These are phyloP conservation scores for Cerastis rubricosa DNA, from an alignment of 2,888 invertebrate genomes.

Conservation along the genomic window DNA sequence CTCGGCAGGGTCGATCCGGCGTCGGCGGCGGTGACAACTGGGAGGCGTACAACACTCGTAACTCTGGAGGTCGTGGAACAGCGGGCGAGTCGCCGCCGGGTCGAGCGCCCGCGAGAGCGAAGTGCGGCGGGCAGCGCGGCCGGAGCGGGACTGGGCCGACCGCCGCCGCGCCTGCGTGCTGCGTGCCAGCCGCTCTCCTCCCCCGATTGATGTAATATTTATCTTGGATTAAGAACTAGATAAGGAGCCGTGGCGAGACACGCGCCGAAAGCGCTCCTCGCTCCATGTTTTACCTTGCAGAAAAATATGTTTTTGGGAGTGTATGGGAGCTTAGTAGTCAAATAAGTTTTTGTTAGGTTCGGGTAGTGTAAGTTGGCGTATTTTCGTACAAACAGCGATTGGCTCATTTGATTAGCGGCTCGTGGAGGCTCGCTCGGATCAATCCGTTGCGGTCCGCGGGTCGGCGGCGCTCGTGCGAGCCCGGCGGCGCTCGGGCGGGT, in stretches of 20 bases:
- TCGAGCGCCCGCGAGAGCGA: conserved; percentile 81
- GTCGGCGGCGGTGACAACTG: conserved; percentile 58
- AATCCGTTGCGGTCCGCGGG: conserved; percentile 81
- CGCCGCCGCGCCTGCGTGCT: conserved; percentile 78
- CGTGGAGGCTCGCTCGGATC: conserved; percentile 80
- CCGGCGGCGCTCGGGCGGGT: conserved; percentile 73
- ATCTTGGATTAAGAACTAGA: conserved; percentile 90
- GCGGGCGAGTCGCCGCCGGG: conserved; percentile 86
- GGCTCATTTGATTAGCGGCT: conserved; percentile 79
- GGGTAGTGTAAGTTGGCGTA: conserved; percentile 44
- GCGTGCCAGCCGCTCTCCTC: conserved; percentile 72
- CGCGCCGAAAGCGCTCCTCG: conserved; percentile 68
- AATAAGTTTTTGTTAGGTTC: conserved; percentile 22
- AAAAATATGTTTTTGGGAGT: conserved; percentile 52
- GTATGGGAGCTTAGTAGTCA: conserved; percentile 18
- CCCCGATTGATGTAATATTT: conserved; percentile 90
- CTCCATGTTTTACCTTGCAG: conserved; percentile 36
- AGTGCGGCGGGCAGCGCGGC: conserved; percentile 87
- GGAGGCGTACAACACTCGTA: conserved; percentile 67
- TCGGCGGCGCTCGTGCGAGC: conserved; percentile 68
- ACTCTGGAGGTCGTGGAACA: conserved; percentile 72
- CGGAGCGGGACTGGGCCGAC: conserved; percentile 88
- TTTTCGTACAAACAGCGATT: conserved; percentile 68
- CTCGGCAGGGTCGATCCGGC: conserved; percentile 60
- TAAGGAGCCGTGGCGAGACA: conserved; percentile 80